Percentiles rank a stretch among this genome's conserved stretches.
Evolutionary conservation across 2,888 invertebrate species (phyloP).

Genomic region (Taphrorychus bicolor): DNA sequence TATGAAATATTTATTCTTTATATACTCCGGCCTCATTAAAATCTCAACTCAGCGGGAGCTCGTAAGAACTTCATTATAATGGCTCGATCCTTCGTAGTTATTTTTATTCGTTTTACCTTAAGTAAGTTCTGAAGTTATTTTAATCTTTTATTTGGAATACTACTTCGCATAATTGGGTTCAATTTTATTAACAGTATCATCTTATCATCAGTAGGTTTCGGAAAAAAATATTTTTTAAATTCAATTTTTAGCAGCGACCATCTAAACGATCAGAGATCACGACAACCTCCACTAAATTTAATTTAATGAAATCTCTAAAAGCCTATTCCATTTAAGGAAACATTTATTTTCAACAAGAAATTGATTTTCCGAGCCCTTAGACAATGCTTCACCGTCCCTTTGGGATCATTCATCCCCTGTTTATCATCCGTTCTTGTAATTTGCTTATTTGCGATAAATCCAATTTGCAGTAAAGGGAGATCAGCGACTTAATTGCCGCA

Average conservation of each 20-base stretch:
- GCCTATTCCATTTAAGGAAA: neutral
- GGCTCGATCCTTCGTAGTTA: neutral
- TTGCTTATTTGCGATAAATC: slow-evolving; percentile 11
- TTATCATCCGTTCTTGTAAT: slow-evolving; percentile 10
- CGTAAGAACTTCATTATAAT: slow-evolving; percentile 13
- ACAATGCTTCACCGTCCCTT: slow-evolving; percentile 9
- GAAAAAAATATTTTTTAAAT: neutral
- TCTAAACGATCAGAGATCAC: neutral
- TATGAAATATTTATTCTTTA: slow-evolving; percentile 18
- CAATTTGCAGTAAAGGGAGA: neutral
- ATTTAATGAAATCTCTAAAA: slow-evolving; percentile 8
- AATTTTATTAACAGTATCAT: no score
- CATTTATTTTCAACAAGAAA: slow-evolving; percentile 7
- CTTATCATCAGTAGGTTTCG: neutral
- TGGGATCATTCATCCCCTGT: neutral
- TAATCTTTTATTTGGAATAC: no score
- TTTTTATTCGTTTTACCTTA: slow-evolving; percentile 1
- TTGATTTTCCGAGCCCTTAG: slow-evolving; percentile 5
- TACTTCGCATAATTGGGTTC: no score
- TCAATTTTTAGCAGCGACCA: neutral
- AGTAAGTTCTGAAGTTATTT: neutral
- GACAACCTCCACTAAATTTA: neutral
- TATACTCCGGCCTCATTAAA: slow-evolving; percentile 9
- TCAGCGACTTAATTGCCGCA: neutral
- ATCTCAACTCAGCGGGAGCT: neutral